Evolutionary conservation across 2,113 vertebrate genomes (phyloP), one percentile per base, ranked within the genome.

Genomic region (Tyto alba): DNA sequence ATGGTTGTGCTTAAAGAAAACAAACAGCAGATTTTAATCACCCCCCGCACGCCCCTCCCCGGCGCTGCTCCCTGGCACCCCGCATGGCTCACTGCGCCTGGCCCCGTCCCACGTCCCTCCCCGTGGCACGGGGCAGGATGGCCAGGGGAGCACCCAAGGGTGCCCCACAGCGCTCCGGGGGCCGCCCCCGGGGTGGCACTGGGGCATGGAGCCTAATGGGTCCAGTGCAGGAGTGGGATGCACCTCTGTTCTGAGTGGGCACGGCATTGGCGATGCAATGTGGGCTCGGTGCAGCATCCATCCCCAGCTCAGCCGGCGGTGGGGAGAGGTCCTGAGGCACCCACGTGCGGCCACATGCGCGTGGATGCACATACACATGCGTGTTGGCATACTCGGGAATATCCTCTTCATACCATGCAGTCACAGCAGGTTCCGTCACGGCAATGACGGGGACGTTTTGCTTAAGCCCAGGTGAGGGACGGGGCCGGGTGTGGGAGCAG

Each of bases 1-100:
- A 95, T 59, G 52, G 89, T 76, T 94, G 83, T 76, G 96, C 93
- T 97, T 75, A 85, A 96, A 40, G 97, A 94, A 97, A 98, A 93
- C 96, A 98, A 98, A 97, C 95, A 88, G 95, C 30, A 40, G 95
- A 90, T 98, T 98, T 98, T 97, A 98, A 98, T 98, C 96, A 86
- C 88, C 68, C 85, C 85, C 38, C 16, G 25, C 89, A 94, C 5
- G 1, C 55, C 5, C 5, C 79, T 85, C 77, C 72, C 38, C 7
- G 21, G 30, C 10, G 3, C 41, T 13, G 5, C 10, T 63, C 72
- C 67, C 74, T 16, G 45, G 45, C 6, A 1, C 26, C 16, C 9
- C 0, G 7, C 45, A 1, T 0, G 0, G 48, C 40, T 32, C 8
- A 0, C 38, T 29, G 15, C 11, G 16, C 50, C 38, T 2, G 20